Conservation (phyloP, 1,140 invertebrate species). For the Nylanderia fulva region DNA sequence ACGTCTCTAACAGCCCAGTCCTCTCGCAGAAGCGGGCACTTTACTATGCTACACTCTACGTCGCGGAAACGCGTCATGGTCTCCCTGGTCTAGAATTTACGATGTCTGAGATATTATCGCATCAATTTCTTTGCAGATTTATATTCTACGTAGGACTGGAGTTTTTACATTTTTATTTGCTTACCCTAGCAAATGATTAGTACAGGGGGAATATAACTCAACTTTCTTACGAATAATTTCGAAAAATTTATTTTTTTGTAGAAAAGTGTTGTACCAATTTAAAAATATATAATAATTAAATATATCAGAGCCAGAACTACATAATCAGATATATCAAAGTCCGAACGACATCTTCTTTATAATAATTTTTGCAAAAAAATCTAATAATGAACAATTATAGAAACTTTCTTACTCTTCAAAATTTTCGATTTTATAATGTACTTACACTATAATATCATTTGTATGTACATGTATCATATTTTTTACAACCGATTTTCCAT, state of each 20-base stretch:
- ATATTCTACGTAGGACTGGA: not conserved
- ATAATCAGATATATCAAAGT: too few species aligned
- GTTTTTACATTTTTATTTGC: not conserved
- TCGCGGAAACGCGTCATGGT: slow-evolving; percentile 83
- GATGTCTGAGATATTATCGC: not conserved
- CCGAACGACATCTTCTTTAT: not conserved
- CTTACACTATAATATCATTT: not conserved
- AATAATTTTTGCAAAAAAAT: slow-evolving; percentile 8
- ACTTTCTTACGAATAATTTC: not conserved
- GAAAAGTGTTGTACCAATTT: not conserved
- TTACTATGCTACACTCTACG: slow-evolving; percentile 78
- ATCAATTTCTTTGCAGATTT: slow-evolving; percentile 1
- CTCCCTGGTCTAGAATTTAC: slow-evolving; percentile 79
- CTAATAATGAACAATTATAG: not conserved
- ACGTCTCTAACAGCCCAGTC: slow-evolving; percentile 83
- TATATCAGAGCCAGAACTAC: not conserved
- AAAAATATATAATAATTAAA: not conserved
- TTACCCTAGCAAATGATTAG: not conserved
- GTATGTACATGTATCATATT: not conserved
- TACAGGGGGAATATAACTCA: not conserved
- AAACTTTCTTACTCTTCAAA: not conserved
- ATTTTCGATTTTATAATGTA: slow-evolving; percentile 10
- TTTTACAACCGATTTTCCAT: slow-evolving; percentile 1
- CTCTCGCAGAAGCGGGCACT: slow-evolving; percentile 80
- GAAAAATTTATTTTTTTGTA: not conserved